Base-by-base conservation (phyloP, 2,888 invertebrate genomes). In the Melangyna quadrimaculata region DNA sequence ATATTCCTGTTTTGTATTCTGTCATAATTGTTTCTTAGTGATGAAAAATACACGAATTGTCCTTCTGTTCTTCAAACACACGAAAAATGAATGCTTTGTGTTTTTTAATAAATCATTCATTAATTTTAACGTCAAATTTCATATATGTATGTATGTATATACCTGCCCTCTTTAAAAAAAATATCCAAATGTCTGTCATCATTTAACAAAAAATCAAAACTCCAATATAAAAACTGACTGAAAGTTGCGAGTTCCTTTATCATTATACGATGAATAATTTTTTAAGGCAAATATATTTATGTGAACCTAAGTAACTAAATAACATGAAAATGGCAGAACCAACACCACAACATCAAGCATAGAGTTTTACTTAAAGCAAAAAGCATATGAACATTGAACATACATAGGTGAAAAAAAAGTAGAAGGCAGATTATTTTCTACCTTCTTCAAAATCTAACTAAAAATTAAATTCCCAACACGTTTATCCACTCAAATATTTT, bases 401-500 rank as follows among this genome's bases (percentile, higher is more conserved):
- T 40, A n/a, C 40, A n/a, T n/a, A n/a, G 6, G 17, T 6, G 8
- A 14, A 35, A 24, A 19, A 19, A 51, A 27, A n/a, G n/a, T n/a
- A n/a, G n/a, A 43, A 61, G 19, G 43, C 27, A 48, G n/a, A 70
- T 53, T 69, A 51, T 32, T n/a, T n/a, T 8, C 48, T 27, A 65
- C 70, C 70, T 61, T 77, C 71, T 77, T 81, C 65, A 82, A 73
- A 63, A 61, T 51, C 40, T 61, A 55, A 45, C 22, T 37, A 37
- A 22, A 80, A 80, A 80, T 84, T 77, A 84, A 77, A 84, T 84
- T 84, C 84, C 53, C 67, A 72, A 80, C 84, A 84, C 84, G 84
- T 84, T 80, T 84, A 84, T 55, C 72, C 84, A 84, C 84, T 84
- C 84, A 80, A 84, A 84, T 84, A 84, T 84, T 84, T 84, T 84